These are phyloP conservation scores for Poecile atricapillus DNA, from an alignment of 2,113 vertebrate genomes.

Conservation along the genomic window DNA sequence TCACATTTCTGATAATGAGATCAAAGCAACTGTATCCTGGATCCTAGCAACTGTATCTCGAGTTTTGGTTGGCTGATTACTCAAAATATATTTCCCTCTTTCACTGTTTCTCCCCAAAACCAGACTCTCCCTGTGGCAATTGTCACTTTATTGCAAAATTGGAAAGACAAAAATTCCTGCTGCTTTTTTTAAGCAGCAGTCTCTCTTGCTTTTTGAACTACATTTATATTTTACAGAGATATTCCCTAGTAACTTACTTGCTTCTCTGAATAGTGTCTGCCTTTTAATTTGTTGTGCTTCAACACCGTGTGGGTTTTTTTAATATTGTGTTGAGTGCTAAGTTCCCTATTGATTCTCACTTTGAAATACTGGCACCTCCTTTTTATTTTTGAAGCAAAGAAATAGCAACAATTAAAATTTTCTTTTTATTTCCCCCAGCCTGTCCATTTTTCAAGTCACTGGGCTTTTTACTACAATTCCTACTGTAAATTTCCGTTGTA, in stretches of 20 bases:
- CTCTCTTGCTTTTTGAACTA: background rate
- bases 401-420: background rate
- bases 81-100: background rate
- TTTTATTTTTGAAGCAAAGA: background rate
- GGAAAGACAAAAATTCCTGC: background rate
- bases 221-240: background rate
- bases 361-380: background rate
- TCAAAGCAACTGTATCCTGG: background rate
- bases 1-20: background rate
- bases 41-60: background rate
- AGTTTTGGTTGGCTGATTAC: background rate
- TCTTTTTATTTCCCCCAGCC: background rate
- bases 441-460: background rate
- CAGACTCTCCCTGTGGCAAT: background rate
- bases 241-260: background rate
- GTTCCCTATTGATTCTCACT: background rate
- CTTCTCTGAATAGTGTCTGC: background rate
- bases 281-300: background rate
- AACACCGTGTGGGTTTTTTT: accelerated
- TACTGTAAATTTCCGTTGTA: background rate
- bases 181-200: background rate
- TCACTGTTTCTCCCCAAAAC: background rate
- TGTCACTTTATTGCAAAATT: background rate
- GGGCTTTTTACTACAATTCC: background rate
- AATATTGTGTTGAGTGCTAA: background rate